A percentile compares a stretch with the other conserved stretches of the same genome.
Conservation (phyloP, 2,797 vertebrate genomes). For the Cuniculus paca region DNA sequence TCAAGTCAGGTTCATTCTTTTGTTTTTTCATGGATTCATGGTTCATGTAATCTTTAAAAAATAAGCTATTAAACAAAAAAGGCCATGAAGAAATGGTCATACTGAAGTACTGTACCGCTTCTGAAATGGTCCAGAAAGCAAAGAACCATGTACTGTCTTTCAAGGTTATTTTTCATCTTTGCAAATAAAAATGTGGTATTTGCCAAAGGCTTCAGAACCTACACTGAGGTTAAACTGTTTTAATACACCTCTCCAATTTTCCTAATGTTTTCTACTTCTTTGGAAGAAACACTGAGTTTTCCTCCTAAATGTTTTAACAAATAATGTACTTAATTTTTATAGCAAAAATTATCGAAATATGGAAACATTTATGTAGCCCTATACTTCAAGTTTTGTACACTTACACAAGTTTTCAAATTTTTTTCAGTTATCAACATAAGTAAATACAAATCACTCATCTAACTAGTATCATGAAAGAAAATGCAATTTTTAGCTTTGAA, state of each 20-base stretch:
- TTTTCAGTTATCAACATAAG: neutral
- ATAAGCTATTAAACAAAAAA: neutral
- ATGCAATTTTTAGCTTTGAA: too few species aligned
- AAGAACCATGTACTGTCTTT: neutral
- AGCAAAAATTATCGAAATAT: constrained; percentile 13
- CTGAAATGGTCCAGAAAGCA: constrained; percentile 48
- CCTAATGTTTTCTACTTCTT: constrained; percentile 5
- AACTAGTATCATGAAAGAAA: neutral
- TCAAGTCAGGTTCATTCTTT: constrained; percentile 30
- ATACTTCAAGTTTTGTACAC: neutral
- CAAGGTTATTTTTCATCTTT: constrained; percentile 45
- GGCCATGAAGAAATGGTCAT: neutral
- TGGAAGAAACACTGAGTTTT: neutral
- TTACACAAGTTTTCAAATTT: constrained; percentile 2
- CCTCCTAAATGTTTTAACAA: neutral
- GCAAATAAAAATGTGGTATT: constrained; percentile 42
- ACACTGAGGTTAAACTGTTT: neutral
- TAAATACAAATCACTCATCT: constrained; percentile 38
- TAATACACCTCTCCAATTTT: neutral
- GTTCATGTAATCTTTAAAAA: neutral
- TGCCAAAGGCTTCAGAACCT: neutral
- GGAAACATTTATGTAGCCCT: neutral
- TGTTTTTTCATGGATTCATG: neutral
- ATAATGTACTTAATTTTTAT: constrained; percentile 20
- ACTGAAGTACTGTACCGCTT: neutral